Evolutionary conservation across 2,797 vertebrate genomes (phyloP).

Genomic region (Clarias laeviceps): DNA sequence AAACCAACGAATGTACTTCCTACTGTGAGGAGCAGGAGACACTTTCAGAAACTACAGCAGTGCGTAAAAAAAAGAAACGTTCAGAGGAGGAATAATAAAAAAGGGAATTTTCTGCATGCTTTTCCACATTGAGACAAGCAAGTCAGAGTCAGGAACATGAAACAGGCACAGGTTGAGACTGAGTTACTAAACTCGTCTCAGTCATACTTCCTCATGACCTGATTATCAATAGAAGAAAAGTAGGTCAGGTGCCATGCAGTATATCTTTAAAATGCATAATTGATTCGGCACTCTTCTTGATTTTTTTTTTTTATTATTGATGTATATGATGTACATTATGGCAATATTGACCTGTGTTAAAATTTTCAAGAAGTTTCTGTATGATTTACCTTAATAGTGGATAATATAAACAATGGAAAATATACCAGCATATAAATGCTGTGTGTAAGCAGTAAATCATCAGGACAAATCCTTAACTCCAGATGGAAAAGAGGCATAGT

Average conservation of each 20-base stretch:
- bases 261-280: not conserved
- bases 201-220: not conserved
- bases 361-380: not conserved
- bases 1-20: not conserved
- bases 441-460: not conserved
- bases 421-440: not conserved
- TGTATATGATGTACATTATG: not conserved
- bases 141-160: conserved; percentile 6
- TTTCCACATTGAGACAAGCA: conserved; percentile 14
- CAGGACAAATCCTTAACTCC: not conserved
- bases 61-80: not conserved
- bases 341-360: not conserved
- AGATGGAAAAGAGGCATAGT: not conserved
- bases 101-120: not conserved
- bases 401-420: not conserved
- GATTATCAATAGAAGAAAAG: not conserved
- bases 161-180: conserved; percentile 3
- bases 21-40: not conserved
- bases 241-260: not conserved
- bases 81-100: not conserved
- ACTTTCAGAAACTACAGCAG: not conserved
- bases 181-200: not conserved
- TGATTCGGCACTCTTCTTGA: not conserved
- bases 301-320: not conserved
- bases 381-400: not conserved